Evolutionary conservation across 2,113 vertebrate species (phyloP).

Genomic region (Dasyurus viverrinus): DNA sequence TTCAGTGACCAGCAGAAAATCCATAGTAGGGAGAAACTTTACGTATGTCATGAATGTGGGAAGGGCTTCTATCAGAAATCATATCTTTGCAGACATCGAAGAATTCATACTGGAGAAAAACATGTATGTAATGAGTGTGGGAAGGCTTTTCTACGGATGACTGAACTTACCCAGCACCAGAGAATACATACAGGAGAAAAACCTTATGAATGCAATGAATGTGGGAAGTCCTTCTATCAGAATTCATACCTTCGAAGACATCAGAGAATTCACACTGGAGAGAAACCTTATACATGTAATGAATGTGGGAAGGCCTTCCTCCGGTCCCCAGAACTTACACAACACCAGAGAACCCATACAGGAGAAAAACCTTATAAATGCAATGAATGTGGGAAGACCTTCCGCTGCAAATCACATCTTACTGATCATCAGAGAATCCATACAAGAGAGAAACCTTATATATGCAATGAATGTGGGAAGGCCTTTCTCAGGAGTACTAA

Average conservation of each 20-base stretch:
- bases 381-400: conserved; percentile 63
- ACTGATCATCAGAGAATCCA: conserved; percentile 34
- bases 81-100: conserved; percentile 79
- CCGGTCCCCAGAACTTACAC: conserved; percentile 8
- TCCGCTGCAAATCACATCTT: conserved; percentile 61
- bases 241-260: conserved; percentile 75
- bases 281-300: conserved; percentile 41
- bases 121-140: conserved; percentile 52
- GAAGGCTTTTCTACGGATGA: conserved; percentile 54
- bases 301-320: conserved; percentile 56
- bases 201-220: conserved; percentile 81
- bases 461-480: conserved; percentile 13
- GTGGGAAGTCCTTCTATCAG: conserved; percentile 81
- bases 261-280: conserved; percentile 82
- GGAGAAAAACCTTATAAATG: conserved; percentile 68
- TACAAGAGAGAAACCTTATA: conserved; percentile 27
- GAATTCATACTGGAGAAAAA: conserved; percentile 69
- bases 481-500: conserved; percentile 38
- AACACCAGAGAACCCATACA: conserved; percentile 57
- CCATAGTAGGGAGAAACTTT: conserved; percentile 83
- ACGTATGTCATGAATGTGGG: conserved; percentile 82
- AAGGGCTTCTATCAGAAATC: conserved; percentile 83
- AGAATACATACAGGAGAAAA: conserved; percentile 36
- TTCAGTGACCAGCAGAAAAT: conserved; percentile 82
- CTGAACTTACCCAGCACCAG: conserved; percentile 36